Base-by-base conservation (phyloP, 1,140 invertebrate species). In the Apis dorsata region DNA sequence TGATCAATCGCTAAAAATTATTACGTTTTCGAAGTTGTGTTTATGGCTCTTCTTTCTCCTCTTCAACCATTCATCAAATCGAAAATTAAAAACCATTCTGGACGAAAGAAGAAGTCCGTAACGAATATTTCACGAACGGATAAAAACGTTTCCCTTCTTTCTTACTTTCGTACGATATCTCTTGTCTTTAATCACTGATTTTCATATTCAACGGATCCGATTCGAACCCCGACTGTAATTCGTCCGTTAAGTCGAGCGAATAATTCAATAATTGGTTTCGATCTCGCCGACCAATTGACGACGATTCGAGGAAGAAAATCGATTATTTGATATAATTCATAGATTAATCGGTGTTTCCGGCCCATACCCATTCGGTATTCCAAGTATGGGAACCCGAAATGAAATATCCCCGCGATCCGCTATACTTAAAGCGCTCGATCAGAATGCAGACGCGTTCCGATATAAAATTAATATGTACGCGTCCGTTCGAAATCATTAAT, bases 401-500 rank as follows among this genome's bases (percentile, higher is more conserved):
- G 15, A 74, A 74, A 21, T 24, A 34, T 34, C 53, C 60, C 53
- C 69, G n/a, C 55, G 55, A 34, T 34, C 34, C 34, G 34, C 34
- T 24, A 2, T 21, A 5, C 21, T 70, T 60, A 44, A 2, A 49
- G n/a, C 51, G 19, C n/a, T 4, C 57, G n/a, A 66, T 74, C 53
- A 13, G 62, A 59, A 75, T 81, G 59, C 71, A 44, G 21, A 49
- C 28, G 57, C 34, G 62, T 49, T 34, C 28, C 51, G 24, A 49
- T 49, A 66, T 75, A 81, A 81, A 75, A 75, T 81, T 81, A 81
- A 81, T 81, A 81, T 81, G 71, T 66, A 68, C 72, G 71, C 49
- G 71, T 2, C 17, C 0, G 21, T 24, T 53, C 60, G 28, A 57
- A 81, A 81, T 74, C 71, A 81, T 81, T 74, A 74, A 74, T 74